Conservation (phyloP, 2,888 invertebrate species). For the Anthophora plumipes region DNA sequence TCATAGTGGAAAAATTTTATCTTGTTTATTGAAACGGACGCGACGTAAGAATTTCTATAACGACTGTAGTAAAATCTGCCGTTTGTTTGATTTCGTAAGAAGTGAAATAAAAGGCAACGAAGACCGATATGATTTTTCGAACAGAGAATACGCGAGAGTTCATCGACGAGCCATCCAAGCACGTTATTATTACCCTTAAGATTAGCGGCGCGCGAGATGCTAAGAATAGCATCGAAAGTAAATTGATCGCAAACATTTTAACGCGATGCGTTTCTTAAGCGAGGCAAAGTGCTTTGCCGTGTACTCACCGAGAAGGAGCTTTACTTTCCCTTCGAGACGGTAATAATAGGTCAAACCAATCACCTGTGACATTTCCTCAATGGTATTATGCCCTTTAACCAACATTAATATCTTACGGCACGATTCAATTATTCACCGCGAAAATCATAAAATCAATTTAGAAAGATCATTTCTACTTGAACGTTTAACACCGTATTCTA, state of each 20-base stretch:
- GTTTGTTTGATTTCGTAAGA: neutral
- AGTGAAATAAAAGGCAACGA: neutral
- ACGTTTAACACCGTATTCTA: neutral
- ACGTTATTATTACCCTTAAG: constrained; percentile 36
- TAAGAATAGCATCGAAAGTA: constrained; percentile 52
- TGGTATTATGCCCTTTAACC: neutral
- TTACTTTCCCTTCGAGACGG: constrained; percentile 26
- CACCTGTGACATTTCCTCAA: constrained; percentile 14
- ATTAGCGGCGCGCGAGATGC: constrained; percentile 34
- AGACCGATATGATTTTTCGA: neutral
- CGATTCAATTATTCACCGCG: neutral
- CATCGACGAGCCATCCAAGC: constrained; percentile 7
- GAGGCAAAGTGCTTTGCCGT: constrained; percentile 51
- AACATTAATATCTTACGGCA: neutral
- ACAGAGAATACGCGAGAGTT: constrained; percentile 4
- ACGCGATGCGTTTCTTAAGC: constrained; percentile 46
- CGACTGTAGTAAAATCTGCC: no score
- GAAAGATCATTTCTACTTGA: no score
- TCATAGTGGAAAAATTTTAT: no score
- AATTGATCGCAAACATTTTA: constrained; percentile 55
- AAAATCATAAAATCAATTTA: no score
- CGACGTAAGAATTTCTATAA: no score
- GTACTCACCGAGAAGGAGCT: constrained; percentile 38
- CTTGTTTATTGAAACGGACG: no score
- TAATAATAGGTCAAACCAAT: constrained; percentile 28